Evolutionary conservation across 2,113 vertebrate genomes (phyloP), one percentile per base, ranked within the genome.

Genomic region (Heterotilapia buettikoferi): DNA sequence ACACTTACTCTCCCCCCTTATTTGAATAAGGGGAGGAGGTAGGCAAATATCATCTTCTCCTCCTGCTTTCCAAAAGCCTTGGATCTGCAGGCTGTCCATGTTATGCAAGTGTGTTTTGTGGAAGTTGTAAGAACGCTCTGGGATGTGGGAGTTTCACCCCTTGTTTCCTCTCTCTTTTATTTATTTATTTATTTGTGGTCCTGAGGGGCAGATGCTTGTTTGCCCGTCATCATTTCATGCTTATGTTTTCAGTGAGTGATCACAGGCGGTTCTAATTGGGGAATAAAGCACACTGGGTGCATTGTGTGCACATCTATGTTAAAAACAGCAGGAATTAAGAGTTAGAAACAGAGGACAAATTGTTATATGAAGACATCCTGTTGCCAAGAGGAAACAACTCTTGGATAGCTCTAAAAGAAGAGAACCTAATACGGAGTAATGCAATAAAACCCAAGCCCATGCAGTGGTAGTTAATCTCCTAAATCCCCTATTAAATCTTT

Each of bases 401-500:
- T 84, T 57, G 91, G 89, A 88, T 83, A 88, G 63, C 85, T 91
- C 85, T 86, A 90, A 89, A 90, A 87, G 85, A 91, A 84, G 88
- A 89, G 91, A 86, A 86, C 88, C 87, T 91, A 93, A 93, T 86
- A 86, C 91, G 89, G 71, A 85, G 89, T 94, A 92, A 92, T 94
- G 91, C 93, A 93, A 90, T 90, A 94, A 92, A 95, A 93, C 38
- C 87, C 81, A 26, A 88, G 86, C 86, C 83, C 90, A 86, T 85
- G 89, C 93, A 93, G 88, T 89, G 87, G 86, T 92, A 86, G 90
- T 86, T 96, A 94, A 96, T 94, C 94, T 95, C 89, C 88, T 91
- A 91, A 95, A 95, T 94, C 93, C 93, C 71, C 90, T 89, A 86
- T 94, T 91, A 94, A 94, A 90, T 94, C 92, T 94, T 92, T 92